Evolutionary conservation across 2,113 vertebrate genomes (phyloP), one percentile per base, ranked within the genome.

Genomic region (Epinephelus lanceolatus): DNA sequence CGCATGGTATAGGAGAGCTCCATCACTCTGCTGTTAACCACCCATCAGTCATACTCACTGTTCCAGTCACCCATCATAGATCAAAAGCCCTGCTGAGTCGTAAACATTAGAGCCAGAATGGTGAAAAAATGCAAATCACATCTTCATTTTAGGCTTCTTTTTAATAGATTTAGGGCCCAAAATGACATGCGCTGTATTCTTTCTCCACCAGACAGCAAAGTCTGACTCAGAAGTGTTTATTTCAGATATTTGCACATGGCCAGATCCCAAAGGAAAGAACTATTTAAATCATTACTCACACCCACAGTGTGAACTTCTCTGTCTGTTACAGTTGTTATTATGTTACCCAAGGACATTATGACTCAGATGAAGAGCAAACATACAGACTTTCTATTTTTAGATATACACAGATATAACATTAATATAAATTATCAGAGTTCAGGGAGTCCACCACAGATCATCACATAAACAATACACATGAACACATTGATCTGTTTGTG

Each of bases 111-210:
- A 65, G 74, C 60, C 45, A 80, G 56, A 89, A 92, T 86, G 80
- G 56, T 60, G 66, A 59, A 88, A 88, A 88, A 84, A 88, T 87
- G 83, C 53, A 83, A 89, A 93, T 90, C 53, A 51, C 53, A 55
- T 37, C 18, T 65, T 78, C 19, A 56, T 88, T 88, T 74, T 23
- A 23, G 5, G 53, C 13, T 76, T 80, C 13, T 23, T 71, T 80
- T 68, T 5, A 65, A 70, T 76, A 52, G 42, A 72, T 83, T 60
- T 27, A 2, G 9, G 23, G 12, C 51, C 27, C n/a, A 53, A 87
- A 85, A 84, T 61, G 3, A 18, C 19, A 62, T 23, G 10, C 61
- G 10, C 53, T 62, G 7, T 21, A 17, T 49, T 78, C 8, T 69
- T 47, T 73, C 30, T 42, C 18, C 23, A 59, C 19, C 52, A 86